Evolutionary conservation across 1,140 invertebrate species (phyloP).

Genomic region (Hetaerina americana): DNA sequence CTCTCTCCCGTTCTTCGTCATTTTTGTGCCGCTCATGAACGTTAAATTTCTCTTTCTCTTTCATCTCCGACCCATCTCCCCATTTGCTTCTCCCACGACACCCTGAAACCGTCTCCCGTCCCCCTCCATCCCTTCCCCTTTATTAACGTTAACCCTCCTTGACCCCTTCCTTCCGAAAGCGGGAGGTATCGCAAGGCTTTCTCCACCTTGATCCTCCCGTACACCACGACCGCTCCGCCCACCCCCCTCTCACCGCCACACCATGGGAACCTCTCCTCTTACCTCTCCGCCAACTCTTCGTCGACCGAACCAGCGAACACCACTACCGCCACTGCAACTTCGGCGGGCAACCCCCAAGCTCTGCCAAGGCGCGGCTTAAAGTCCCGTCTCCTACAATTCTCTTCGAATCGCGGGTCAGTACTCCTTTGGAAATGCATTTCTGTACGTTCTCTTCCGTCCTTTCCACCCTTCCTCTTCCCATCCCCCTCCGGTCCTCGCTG

Average conservation of each 20-base stretch:
- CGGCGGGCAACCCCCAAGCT: neutral
- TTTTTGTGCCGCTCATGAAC: neutral
- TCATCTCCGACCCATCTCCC: neutral
- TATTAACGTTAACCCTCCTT: neutral
- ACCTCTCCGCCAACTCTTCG: neutral
- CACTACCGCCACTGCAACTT: neutral
- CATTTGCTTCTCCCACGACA: neutral
- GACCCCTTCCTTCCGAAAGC: neutral
- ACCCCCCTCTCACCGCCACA: neutral
- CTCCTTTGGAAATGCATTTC: neutral
- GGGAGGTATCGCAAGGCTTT: neutral
- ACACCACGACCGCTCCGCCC: neutral
- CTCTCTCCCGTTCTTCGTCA: neutral
- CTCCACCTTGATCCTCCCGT: neutral
- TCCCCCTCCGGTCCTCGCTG: neutral
- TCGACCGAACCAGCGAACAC: neutral
- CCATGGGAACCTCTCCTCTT: too few relatives aligned
- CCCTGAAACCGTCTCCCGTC: neutral
- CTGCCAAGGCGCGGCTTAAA: constrained; percentile 58
- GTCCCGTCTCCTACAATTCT: constrained; percentile 76
- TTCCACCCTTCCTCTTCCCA: neutral
- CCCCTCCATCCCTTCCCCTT: neutral
- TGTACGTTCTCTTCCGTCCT: neutral
- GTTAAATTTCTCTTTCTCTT: neutral
- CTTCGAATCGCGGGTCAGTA: constrained; percentile 72